Evolutionary conservation across 2,797 vertebrate species (phyloP), one percentile per base, ranked within the genome.

Genomic region (Hephaestus fuliginosus): DNA sequence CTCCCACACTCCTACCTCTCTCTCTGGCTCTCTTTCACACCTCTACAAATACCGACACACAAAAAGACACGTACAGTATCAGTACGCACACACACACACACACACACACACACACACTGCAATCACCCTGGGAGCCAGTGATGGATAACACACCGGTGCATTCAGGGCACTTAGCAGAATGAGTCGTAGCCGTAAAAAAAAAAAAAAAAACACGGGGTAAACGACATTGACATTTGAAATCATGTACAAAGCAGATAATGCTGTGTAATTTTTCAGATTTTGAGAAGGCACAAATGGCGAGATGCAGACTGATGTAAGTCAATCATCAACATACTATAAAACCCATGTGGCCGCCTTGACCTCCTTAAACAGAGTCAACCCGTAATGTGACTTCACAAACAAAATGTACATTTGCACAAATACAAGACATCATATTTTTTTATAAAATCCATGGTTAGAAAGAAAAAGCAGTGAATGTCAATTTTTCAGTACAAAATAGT

Each of bases 111-210:
- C 43, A 78, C 56, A 81, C 74, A 20, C 49, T 51, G 48, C 74
- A 78, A 83, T 79, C 75, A 84, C 83, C 85, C 62, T 62, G 88
- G 89, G 88, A 92, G 70, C 70, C 7, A 10, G 72, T 91, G 92
- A 92, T 92, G 85, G 89, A 93, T 92, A 73, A 81, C 78, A 82
- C 55, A 73, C 55, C 10, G 11, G 81, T 72, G 76, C 70, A 89
- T 86, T 80, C 80, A 70, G 74, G 74, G 74, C 82, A 85, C 62
- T 61, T 75, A 82, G 78, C 80, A 76, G 33, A 76, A 83, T 60
- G 28, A 83, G 28, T 30, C 56, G 36, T 0, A 75, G 60, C 46
- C 75, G 68, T 72, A 85, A 43, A 68, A 68, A 39, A 60, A 84
- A 88, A 25, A 25, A 25, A 25, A 63, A 36, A 80, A 86, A 81